Evolutionary conservation across 92 coral and sea anemone species (phyloP).

Genomic region (Parazoanthus swiftii): DNA sequence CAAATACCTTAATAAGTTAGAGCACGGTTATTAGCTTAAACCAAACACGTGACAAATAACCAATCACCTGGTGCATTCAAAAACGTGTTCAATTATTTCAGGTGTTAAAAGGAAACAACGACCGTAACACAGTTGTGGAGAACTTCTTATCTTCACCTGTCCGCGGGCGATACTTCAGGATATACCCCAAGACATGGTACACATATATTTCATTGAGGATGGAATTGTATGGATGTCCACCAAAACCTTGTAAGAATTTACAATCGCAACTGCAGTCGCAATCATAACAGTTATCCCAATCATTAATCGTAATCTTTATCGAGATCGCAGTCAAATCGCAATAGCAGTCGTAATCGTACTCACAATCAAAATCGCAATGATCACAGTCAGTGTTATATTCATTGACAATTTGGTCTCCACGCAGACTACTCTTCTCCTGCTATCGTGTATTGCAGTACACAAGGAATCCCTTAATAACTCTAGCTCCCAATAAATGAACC

Average conservation of each 20-base stretch:
- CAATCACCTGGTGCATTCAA: not conserved
- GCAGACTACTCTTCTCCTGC: no score
- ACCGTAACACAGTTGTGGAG: not conserved
- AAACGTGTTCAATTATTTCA: not conserved
- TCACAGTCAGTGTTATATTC: no score
- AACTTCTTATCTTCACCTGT: not conserved
- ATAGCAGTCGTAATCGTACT: no score
- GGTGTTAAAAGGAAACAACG: not conserved
- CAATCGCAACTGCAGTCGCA: not conserved
- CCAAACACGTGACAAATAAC: not conserved
- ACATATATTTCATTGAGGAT: not conserved
- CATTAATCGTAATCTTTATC: not conserved
- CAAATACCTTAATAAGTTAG: no score
- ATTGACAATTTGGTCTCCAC: no score
- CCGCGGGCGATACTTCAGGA: not conserved
- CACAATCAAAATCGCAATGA: no score
- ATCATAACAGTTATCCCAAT: not conserved
- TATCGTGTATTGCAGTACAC: no score
- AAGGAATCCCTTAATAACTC: no score
- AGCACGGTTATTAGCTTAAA: no score
- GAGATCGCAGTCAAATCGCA: no score
- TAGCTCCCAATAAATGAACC: no score
- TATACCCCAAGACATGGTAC: not conserved
- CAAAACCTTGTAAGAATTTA: not conserved
- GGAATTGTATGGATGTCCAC: constrained; percentile 2